phyloP scores from a whole-genome alignment of 2,797 vertebrate species.

The Hippoglossus hippoglossus region DNA sequence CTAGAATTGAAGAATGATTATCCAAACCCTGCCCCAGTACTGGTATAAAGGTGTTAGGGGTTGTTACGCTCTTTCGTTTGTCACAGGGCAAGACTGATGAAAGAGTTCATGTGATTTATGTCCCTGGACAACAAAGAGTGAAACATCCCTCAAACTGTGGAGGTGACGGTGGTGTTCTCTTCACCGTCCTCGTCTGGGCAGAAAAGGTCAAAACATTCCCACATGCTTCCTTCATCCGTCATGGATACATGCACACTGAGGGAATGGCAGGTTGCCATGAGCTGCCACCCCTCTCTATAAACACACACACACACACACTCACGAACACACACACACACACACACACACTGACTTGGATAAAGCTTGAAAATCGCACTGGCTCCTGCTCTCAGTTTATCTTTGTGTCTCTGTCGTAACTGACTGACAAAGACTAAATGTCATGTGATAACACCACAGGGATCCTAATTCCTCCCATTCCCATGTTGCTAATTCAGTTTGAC shows the following conservation, averaged over 20 bases:
- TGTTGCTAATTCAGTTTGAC: slow-evolving; percentile 36
- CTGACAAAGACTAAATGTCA: slow-evolving; percentile 33
- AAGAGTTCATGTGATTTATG: slow-evolving; percentile 44
- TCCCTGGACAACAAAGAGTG: not conserved
- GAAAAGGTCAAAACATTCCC: slow-evolving; percentile 71
- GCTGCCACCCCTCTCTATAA: slow-evolving; percentile 21
- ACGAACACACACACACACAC: not conserved
- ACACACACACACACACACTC: slow-evolving; percentile 12
- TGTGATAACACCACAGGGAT: slow-evolving; percentile 23
- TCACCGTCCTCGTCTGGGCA: slow-evolving; percentile 27
- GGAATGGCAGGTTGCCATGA: slow-evolving; percentile 47
- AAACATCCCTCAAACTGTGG: slow-evolving; percentile 25
- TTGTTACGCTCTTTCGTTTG: slow-evolving; percentile 1
- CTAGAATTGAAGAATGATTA: not conserved
- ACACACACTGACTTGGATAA: slow-evolving; percentile 20
- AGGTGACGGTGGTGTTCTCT: slow-evolving; percentile 9
- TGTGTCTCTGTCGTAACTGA: slow-evolving; percentile 13
- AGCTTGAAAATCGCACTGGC: not conserved
- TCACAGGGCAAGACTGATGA: slow-evolving; percentile 27
- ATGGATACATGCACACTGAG: slow-evolving; percentile 45
- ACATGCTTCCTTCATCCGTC: slow-evolving; percentile 62
- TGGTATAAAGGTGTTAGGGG: not conserved
- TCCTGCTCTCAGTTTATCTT: slow-evolving; percentile 19
- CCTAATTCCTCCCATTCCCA: slow-evolving; percentile 21
- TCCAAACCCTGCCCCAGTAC: too few species aligned